Evolutionary conservation across 2,888 invertebrate species (phyloP), one percentile per base, ranked within the genome.

Genomic region (Chaitophorus viminalis): DNA sequence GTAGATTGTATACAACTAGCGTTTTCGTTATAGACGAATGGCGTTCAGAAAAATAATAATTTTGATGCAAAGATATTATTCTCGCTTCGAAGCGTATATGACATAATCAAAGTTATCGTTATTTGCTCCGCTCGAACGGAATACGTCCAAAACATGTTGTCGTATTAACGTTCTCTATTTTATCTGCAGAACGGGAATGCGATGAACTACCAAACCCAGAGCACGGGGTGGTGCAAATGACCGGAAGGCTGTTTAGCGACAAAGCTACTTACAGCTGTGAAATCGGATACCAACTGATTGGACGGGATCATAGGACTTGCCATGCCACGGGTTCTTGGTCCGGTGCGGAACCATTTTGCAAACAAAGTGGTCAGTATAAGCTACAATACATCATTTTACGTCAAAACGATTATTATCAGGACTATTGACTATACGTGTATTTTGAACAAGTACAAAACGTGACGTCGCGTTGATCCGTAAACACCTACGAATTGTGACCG

Each of bases 251-350:
- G 76, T 98, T 98, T 91, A 96, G 96, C 0, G 96, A 96, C 90
- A 94, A 95, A 89, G 96, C 97, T 0, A 94, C 94, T 60, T 98
- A 97, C 92, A 94, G 95, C 9, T 99, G 99, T 91, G 95, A 97
- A 31, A 94, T 96, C 83, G 97, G 97, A 0, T 97, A 95, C 92
- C 96, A 96, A 91, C 95, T 98, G 89, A 96, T 97, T 0, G 98
- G 98, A 0, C 93, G 96, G 0, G 94, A 95, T 90, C 96, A 96
- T 91, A 93, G 98, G 83, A 94, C 95, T 89, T 99, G 99, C 91
- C 95, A 97, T 90, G 97, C 98, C 0, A 98, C 99, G 91, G 97
- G 98, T 36, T 94, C 95, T 89, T 97, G 97, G 97, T 95, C 96
- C 0, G 96, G 96, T 0, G 93, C 94, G 74, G 94, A 95, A 11